Percentiles rank a stretch among this genome's conserved stretches.
phyloP scores from a whole-genome alignment of 2,113 vertebrate species.

The Toxostoma redivivum region DNA sequence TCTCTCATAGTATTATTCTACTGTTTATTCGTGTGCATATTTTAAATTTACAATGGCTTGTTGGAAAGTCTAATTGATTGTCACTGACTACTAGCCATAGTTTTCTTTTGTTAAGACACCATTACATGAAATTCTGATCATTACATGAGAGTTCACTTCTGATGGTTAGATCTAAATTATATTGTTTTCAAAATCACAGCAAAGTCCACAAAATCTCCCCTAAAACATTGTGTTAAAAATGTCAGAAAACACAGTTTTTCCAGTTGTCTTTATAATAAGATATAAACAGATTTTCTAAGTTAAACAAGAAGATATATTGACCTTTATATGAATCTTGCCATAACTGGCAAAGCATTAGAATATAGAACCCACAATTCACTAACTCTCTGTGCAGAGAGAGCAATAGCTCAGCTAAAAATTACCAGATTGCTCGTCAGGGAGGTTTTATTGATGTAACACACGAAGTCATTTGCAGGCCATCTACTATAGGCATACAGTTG shows the following conservation, averaged over 20 bases:
- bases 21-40: conserved; percentile 49
- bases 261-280: conserved; percentile 33
- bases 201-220: background rate
- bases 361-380: background rate
- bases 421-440: background rate
- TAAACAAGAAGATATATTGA: conserved; percentile 34
- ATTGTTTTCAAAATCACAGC: conserved; percentile 7
- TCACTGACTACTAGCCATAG: conserved; percentile 41
- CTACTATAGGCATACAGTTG: background rate
- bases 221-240: background rate
- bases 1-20: conserved; percentile 6
- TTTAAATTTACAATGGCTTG: conserved; percentile 62
- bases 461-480: background rate
- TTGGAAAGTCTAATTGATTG: conserved; percentile 48
- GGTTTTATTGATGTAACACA: background rate
- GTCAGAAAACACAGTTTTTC: conserved; percentile 13
- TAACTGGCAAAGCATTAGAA: conserved; percentile 11
- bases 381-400: background rate
- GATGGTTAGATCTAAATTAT: background rate
- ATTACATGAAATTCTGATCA: conserved; percentile 28
- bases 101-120: conserved; percentile 46
- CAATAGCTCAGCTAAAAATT: background rate
- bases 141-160: conserved; percentile 6
- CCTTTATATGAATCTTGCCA: background rate
- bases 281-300: conserved; percentile 38